Conservation (phyloP, 1,140 invertebrate genomes). For the Phymorhynchus buccinoides region DNA sequence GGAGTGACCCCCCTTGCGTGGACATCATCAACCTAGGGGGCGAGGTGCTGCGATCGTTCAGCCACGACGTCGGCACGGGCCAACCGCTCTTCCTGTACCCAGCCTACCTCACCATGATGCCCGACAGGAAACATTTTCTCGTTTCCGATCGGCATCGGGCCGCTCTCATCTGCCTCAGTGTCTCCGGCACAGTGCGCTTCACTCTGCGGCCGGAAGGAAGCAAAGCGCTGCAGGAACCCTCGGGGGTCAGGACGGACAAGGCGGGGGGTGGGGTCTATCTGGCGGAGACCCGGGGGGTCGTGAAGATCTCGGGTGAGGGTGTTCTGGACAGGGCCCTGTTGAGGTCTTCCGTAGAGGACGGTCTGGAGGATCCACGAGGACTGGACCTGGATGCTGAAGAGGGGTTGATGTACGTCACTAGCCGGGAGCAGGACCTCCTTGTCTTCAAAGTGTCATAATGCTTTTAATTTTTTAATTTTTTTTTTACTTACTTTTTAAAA, state of each 20-base stretch:
- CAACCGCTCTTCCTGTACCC: constrained; percentile 36
- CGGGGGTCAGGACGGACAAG: constrained; percentile 26
- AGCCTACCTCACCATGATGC: constrained; percentile 18
- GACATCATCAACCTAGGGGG: constrained; percentile 45
- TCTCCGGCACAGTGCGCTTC: constrained; percentile 4
- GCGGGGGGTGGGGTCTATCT: constrained; percentile 27
- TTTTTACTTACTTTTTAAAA: too few relatives aligned
- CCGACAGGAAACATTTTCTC: constrained; percentile 23
- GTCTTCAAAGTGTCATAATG: constrained; percentile 27
- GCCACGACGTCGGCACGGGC: constrained; percentile 11
- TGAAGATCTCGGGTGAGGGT: constrained; percentile 24
- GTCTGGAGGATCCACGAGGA: constrained; percentile 38
- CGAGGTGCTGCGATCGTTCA: constrained; percentile 39
- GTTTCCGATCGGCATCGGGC: constrained; percentile 32
- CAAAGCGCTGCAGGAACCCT: constrained; percentile 33
- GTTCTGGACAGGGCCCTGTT: constrained; percentile 20
- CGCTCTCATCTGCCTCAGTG: constrained; percentile 28
- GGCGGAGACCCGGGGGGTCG: constrained; percentile 36
- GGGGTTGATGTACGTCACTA: constrained; percentile 39
- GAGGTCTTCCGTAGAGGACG: not conserved
- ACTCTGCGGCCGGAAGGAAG: constrained; percentile 27
- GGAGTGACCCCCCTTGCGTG: constrained; percentile 40
- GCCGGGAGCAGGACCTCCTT: constrained; percentile 8
- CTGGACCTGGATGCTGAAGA: constrained; percentile 31
- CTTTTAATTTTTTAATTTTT: too few relatives aligned